These are phyloP conservation scores for Chrysolina oricalcia DNA, from an alignment of 2,888 invertebrate genomes.

Conservation along the genomic window DNA sequence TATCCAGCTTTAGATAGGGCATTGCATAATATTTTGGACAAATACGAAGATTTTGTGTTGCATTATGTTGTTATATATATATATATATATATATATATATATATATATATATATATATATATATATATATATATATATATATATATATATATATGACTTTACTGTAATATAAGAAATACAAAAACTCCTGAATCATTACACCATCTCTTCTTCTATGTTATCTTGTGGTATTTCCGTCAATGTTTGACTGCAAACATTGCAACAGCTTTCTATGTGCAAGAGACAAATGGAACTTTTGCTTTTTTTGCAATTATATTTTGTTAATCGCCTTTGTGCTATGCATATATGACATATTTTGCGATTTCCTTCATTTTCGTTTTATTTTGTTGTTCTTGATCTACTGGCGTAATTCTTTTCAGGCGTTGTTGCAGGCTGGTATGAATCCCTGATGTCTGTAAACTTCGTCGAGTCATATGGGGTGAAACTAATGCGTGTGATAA, in stretches of 20 bases:
- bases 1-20: no score
- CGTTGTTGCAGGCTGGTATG: no score
- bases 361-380: background rate
- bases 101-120: no score
- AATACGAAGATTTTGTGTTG: no score
- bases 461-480: background rate
- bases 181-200: slow-evolving; percentile 2
- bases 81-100: no score
- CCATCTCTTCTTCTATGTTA: background rate
- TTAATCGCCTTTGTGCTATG: slow-evolving; percentile 1
- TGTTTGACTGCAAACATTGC: slow-evolving; percentile 3
- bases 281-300: background rate
- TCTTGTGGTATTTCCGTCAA: slow-evolving; percentile 8
- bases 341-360: background rate
- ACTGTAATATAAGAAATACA: background rate
- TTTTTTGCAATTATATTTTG: slow-evolving; percentile 6
- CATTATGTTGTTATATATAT: no score
- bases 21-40: no score
- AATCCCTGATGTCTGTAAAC: no score
- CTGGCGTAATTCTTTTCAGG: no score
- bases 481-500: background rate
- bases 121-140: no score
- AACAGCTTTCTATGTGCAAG: background rate
- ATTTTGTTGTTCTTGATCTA: background rate
- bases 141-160: no score